Conservation (phyloP, 2,113 vertebrate species). For the Brienomyrus longianalis region DNA sequence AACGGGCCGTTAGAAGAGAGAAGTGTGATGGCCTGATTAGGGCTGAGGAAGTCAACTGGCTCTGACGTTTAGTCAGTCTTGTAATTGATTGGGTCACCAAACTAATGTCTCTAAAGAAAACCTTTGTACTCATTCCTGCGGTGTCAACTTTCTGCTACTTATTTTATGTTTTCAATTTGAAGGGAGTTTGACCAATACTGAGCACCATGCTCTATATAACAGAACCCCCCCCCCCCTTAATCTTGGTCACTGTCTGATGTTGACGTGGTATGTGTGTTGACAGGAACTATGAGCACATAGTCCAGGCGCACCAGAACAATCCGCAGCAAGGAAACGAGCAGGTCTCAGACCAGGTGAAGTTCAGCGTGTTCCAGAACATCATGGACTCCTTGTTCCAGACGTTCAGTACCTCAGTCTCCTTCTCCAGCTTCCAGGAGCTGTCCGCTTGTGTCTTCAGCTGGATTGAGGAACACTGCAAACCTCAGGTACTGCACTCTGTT, state of each 20-base stretch:
- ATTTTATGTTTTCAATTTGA: not conserved
- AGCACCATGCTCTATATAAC: not conserved
- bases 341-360: constrained; percentile 92
- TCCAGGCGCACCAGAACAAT: constrained; percentile 92
- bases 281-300: constrained; percentile 97
- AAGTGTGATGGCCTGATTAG: not conserved
- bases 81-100: not conserved
- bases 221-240: not conserved
- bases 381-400: constrained; percentile 96
- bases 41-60: not conserved
- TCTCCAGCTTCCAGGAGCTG: constrained; percentile 88
- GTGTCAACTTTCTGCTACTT: not conserved
- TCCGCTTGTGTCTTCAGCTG: constrained; percentile 95
- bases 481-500: constrained; percentile 67
- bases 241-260: not conserved
- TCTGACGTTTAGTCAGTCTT: not conserved
- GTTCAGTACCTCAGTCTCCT: constrained; percentile 81
- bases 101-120: not conserved
- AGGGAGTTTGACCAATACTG: not conserved
- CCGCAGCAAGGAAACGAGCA: constrained; percentile 82
- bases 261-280: not conserved
- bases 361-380: constrained; percentile 90
- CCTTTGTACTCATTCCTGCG: not conserved
- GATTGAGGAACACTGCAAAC: constrained; percentile 97
- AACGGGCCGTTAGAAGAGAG: not conserved